Evolutionary conservation across 2,888 invertebrate genomes (phyloP).

Genomic region (Parochlus steinenii): DNA sequence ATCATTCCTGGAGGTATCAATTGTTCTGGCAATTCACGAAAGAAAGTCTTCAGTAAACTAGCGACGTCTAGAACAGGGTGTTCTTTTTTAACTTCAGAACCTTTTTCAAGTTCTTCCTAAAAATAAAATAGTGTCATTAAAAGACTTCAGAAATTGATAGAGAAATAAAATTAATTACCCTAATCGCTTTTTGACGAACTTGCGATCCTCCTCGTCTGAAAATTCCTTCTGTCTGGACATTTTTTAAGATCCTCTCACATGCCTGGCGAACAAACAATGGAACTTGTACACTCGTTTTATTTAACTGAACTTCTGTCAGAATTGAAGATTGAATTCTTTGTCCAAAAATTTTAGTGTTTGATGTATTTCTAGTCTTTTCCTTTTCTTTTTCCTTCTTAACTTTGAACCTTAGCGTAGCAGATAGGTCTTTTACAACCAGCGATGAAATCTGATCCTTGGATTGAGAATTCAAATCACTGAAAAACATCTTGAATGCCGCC

Average conservation of each 20-base stretch:
- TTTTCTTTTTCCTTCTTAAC: too few species aligned
- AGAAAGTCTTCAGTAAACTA: constrained; percentile 68
- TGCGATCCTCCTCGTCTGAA: constrained; percentile 82
- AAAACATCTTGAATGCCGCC: too few species aligned
- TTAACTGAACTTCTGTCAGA: constrained; percentile 45
- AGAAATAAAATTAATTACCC: constrained; percentile 32
- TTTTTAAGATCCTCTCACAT: constrained; percentile 47
- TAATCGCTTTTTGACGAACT: constrained; percentile 63
- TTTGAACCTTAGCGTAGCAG: too few species aligned
- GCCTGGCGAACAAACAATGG: constrained; percentile 57
- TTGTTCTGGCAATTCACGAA: constrained; percentile 72
- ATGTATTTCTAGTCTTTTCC: too few species aligned
- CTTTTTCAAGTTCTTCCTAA: constrained; percentile 51
- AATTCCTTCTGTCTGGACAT: constrained; percentile 62
- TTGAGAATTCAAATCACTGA: too few species aligned
- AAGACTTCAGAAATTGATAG: constrained; percentile 1
- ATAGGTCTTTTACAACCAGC: too few species aligned
- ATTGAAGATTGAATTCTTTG: too few species aligned
- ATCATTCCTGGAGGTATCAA: constrained; percentile 45
- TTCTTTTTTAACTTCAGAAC: constrained; percentile 48
- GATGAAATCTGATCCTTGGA: too few species aligned
- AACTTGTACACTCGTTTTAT: constrained; percentile 51
- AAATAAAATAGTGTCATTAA: constrained; percentile 17
- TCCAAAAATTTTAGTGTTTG: too few species aligned
- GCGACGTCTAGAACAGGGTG: constrained; percentile 74